Conservation (phyloP, 2,113 vertebrate species). For the Strix aluco region DNA sequence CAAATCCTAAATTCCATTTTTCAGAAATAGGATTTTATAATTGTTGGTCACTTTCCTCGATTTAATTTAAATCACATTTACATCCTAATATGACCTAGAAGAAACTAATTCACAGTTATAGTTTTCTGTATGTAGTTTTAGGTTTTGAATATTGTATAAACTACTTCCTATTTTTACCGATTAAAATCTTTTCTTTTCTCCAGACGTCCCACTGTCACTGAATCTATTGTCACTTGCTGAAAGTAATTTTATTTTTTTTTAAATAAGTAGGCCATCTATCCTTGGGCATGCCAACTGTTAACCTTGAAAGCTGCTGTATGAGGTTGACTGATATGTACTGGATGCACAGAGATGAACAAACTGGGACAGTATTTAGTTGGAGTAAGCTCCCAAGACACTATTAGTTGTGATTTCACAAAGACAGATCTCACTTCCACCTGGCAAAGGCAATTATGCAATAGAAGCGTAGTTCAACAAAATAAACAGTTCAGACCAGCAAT, state of each 20-base stretch:
- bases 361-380: not conserved
- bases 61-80: constrained; percentile 66
- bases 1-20: constrained; percentile 43
- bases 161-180: not conserved
- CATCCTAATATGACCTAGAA: constrained; percentile 23
- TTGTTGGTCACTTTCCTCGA: constrained; percentile 52
- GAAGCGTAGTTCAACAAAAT: not conserved
- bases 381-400: not conserved
- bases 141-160: not conserved
- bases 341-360: not conserved
- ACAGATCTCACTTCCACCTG: constrained; percentile 12
- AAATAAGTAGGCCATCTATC: constrained; percentile 7
- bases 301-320: constrained; percentile 16
- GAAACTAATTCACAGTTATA: not conserved
- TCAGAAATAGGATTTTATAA: constrained; percentile 56
- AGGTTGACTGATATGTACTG: not conserved
- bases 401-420: constrained; percentile 25
- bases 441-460: constrained; percentile 9
- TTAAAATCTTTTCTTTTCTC: not conserved
- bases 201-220: not conserved
- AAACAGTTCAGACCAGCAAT: constrained; percentile 1
- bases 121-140: not conserved
- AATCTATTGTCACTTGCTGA: not conserved
- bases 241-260: not conserved
- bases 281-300: not conserved